phyloP scores from a whole-genome alignment of 2,113 vertebrate species.

The Taurulus bubalis region DNA sequence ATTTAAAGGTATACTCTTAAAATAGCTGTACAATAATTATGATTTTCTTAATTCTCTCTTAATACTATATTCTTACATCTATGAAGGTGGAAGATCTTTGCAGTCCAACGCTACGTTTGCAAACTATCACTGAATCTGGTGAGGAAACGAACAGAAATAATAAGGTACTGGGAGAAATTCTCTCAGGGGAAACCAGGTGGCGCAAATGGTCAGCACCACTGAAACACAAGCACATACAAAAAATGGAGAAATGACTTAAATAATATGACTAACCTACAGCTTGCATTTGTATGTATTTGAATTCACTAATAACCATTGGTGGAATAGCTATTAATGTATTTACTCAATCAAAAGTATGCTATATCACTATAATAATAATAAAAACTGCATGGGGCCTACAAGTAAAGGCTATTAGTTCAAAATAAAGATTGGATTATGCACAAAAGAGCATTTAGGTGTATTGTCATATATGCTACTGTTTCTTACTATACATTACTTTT shows the following conservation, averaged over 20 bases:
- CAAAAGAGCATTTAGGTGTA: neutral
- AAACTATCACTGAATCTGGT: neutral
- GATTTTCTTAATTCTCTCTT: neutral
- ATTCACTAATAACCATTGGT: neutral
- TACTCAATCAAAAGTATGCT: neutral
- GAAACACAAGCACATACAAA: slow-evolving; percentile 17
- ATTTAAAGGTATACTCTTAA: neutral
- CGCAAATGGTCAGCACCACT: neutral
- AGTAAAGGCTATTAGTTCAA: neutral
- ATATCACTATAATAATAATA: no score
- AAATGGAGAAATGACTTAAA: neutral
- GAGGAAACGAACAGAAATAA: neutral
- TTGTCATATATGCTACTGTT: neutral
- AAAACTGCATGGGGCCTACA: neutral
- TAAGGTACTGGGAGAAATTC: neutral
- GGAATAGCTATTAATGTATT: neutral
- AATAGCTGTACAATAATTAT: neutral
- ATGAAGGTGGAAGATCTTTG: neutral
- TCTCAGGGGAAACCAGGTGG: slow-evolving; percentile 59
- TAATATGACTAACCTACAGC: neutral
- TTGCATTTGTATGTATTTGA: neutral
- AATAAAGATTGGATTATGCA: neutral
- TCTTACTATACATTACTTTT: neutral
- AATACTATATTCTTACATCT: neutral
- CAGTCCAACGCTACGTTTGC: neutral